Evolutionary conservation across 2,797 vertebrate genomes (phyloP), one percentile per base, ranked within the genome.

Genomic region (Neoniphon sammara): DNA sequence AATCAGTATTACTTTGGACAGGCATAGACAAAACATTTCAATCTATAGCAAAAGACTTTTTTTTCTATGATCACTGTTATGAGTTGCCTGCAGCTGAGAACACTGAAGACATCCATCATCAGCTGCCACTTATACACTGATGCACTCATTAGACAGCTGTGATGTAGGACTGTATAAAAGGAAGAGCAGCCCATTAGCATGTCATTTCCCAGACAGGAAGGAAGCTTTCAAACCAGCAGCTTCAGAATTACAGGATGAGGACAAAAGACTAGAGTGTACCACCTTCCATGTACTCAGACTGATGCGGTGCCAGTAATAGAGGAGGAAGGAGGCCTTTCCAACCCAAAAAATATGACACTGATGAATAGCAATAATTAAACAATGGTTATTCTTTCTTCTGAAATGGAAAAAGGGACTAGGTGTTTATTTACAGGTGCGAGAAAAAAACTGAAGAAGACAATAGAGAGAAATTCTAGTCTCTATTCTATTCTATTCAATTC

Each of bases 61-160:
- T 84, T 83, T 14, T 70, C 50, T 55, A 67, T 65, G 42, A 64
- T 47, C 62, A 39, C 20, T 70, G n/a, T 73, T 65, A 78, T 82
- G 77, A 75, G 68, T 79, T 70, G 73, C 70, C 81, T 57, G 70
- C 85, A 82, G 84, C 85, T 86, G 87, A 86, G 84, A 82, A 88
- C 78, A 77, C 68, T 75, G 47, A 86, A 89, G 74, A 78, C 84
- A 85, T 91, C 83, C 84, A 81, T 93, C 85, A 87, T 86, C 78
- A 79, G 61, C 36, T 56, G 70, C 86, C 88, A 89, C 87, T 91
- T 88, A 82, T 69, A 71, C 58, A 34, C 78, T 80, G 77, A 87
- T 84, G 85, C 78, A 74, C 72, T 93, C 88, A 93, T 92, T 89
- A 91, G 85, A 87, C 93, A 94, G 92, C 93, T 94, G 93, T 64